Conservation (phyloP, 2,113 vertebrate genomes). For the Pangasianodon gigas region DNA sequence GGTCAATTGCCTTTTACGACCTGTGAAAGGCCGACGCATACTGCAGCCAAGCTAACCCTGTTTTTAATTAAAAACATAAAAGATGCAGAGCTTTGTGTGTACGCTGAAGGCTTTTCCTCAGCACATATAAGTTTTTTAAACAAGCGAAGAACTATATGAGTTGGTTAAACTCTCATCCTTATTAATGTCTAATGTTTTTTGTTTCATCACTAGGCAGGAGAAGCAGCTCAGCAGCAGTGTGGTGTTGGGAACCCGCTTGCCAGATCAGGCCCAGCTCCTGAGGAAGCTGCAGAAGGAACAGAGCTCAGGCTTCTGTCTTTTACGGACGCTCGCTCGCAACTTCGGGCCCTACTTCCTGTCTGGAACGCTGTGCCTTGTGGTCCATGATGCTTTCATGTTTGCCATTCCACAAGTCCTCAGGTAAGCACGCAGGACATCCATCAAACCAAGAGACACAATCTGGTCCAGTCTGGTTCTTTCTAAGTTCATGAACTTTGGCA, state of each 20-base stretch:
- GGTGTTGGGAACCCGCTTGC: slow-evolving; percentile 60
- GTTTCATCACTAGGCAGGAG: slow-evolving; percentile 68
- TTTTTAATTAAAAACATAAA: slow-evolving; percentile 59
- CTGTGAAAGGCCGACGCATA: slow-evolving; percentile 35
- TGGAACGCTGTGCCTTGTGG: slow-evolving; percentile 79
- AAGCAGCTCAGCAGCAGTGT: slow-evolving; percentile 60
- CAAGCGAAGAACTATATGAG: not conserved
- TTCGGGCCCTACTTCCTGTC: slow-evolving; percentile 84
- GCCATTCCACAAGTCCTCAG: slow-evolving; percentile 84
- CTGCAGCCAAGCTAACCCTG: slow-evolving; percentile 7
- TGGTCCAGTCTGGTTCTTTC: not conserved
- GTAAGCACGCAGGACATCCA: slow-evolving; percentile 65
- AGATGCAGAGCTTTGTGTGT: slow-evolving; percentile 42
- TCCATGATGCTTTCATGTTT: slow-evolving; percentile 87
- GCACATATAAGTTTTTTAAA: not conserved
- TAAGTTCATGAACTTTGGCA: slow-evolving; percentile 6
- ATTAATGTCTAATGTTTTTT: slow-evolving; percentile 49
- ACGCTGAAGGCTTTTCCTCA: slow-evolving; percentile 19
- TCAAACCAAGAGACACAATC: not conserved
- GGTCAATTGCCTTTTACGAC: slow-evolving; percentile 53
- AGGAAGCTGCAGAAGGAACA: slow-evolving; percentile 74
- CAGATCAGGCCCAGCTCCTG: slow-evolving; percentile 79
- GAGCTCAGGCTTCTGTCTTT: slow-evolving; percentile 72
- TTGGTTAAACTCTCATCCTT: not conserved
- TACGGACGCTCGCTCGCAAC: slow-evolving; percentile 78